Conservation (phyloP, 1,140 invertebrate species). For the Trachelipus rathkii region DNA sequence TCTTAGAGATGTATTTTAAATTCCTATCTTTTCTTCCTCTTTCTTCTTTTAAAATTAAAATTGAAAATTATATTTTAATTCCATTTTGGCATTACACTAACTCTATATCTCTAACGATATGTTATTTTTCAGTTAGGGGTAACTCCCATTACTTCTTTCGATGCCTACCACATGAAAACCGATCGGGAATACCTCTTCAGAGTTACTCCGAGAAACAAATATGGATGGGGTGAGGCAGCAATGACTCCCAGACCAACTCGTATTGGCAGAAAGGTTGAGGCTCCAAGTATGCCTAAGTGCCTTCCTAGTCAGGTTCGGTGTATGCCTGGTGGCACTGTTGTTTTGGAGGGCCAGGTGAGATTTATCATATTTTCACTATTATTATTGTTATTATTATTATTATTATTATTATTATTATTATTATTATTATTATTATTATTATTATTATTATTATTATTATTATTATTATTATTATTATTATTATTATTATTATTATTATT, state of each 20-base stretch:
- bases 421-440: slow-evolving; percentile 14
- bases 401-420: no score
- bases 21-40: no score
- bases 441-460: not conserved
- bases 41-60: no score
- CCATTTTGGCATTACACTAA: no score
- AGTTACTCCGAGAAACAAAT: slow-evolving; percentile 75
- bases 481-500: no score
- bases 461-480: no score
- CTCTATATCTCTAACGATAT: no score
- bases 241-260: slow-evolving; percentile 53
- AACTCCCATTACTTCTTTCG: slow-evolving; percentile 59
- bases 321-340: slow-evolving; percentile 61
- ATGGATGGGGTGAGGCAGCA: slow-evolving; percentile 76
- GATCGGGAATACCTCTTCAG: slow-evolving; percentile 75
- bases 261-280: slow-evolving; percentile 59
- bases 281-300: slow-evolving; percentile 30
- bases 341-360: slow-evolving; percentile 66
- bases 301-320: slow-evolving; percentile 63
- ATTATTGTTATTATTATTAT: no score
- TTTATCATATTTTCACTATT: no score
- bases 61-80: no score
- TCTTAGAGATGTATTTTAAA: no score
- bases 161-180: slow-evolving; percentile 59
- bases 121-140: slow-evolving; percentile 61